These are phyloP conservation scores for Xanthorhoe designata DNA, from an alignment of 2,888 invertebrate species.

Conservation along the genomic window DNA sequence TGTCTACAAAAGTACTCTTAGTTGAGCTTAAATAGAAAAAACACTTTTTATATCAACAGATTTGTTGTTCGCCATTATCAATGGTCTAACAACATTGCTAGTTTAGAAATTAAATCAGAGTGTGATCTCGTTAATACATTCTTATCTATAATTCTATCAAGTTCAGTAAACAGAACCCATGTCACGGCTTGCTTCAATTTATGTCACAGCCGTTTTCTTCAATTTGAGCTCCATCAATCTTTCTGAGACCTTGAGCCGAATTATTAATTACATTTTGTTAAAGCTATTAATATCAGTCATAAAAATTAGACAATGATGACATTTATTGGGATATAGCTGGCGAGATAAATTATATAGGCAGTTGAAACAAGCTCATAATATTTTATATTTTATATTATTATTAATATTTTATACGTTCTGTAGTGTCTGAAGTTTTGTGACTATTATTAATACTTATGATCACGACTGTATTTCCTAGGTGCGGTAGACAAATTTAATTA, in stretches of 20 bases:
- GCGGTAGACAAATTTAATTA: too few species aligned
- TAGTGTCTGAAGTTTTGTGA: too few species aligned
- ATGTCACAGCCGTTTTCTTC: slow-evolving; percentile 47
- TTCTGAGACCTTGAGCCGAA: slow-evolving; percentile 44
- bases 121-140: too few species aligned
- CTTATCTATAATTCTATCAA: background rate
- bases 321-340: slow-evolving; percentile 25
- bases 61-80: too few species aligned
- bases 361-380: background rate
- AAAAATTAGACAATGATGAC: slow-evolving; percentile 29
- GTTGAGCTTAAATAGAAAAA: background rate
- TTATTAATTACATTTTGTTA: slow-evolving; percentile 42
- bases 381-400: too few species aligned
- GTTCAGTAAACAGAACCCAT: slow-evolving; percentile 15
- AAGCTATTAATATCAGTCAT: slow-evolving; percentile 40
- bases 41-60: too few species aligned
- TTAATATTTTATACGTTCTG: too few species aligned
- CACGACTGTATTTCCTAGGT: too few species aligned
- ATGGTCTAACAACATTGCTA: too few species aligned
- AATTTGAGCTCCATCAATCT: slow-evolving; percentile 48
- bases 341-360: background rate
- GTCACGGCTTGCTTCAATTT: slow-evolving; percentile 34
- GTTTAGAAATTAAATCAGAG: too few species aligned
- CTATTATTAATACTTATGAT: too few species aligned
- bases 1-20: background rate